phyloP scores from a whole-genome alignment of 2,113 vertebrate species.

The Lichenostomus cassidix region DNA sequence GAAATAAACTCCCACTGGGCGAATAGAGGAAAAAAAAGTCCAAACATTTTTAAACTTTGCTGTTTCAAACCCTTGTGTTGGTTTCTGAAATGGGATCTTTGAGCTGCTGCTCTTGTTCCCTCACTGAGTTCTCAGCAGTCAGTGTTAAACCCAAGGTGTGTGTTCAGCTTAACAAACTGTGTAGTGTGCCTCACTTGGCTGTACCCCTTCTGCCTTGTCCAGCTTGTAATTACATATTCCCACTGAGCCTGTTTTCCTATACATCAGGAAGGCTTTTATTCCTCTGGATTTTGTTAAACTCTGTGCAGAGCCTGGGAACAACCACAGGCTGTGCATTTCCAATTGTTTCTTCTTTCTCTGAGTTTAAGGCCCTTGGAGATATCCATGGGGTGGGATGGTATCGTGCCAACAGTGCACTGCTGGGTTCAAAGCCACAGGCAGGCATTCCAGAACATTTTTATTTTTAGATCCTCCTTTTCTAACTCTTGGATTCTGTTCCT shows the following conservation, averaged over 20 bases:
- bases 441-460: neutral
- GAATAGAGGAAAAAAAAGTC: neutral
- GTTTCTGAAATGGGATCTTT: neutral
- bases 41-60: neutral
- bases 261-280: neutral
- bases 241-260: neutral
- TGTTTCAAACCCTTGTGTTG: neutral
- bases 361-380: neutral
- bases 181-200: neutral
- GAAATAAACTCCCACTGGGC: neutral
- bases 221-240: neutral
- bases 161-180: neutral
- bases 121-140: neutral
- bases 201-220: neutral
- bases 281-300: neutral
- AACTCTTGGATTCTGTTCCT: slow-evolving; percentile 4
- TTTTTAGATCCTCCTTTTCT: slow-evolving; percentile 25
- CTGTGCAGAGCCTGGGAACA: neutral
- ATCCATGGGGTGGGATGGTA: neutral
- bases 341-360: neutral
- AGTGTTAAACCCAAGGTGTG: neutral
- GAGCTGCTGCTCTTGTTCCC: neutral
- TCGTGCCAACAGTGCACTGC: neutral
- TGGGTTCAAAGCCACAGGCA: neutral
- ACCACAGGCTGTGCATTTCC: neutral